Conservation (phyloP, 1,140 invertebrate genomes). For the Anastrepha obliqua region DNA sequence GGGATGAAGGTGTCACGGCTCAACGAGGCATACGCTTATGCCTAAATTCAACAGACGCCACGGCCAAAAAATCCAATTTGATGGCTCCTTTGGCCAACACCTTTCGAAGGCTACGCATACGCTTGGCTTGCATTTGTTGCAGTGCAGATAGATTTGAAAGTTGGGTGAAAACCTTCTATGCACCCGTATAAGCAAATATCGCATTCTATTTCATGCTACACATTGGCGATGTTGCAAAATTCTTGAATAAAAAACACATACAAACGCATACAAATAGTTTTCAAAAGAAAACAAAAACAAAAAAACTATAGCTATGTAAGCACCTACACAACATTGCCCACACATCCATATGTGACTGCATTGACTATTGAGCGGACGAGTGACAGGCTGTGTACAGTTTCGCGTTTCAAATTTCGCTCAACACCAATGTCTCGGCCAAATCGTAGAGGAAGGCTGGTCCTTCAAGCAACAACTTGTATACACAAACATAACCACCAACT, state of each 20-base stretch:
- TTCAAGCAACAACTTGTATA: constrained; percentile 40
- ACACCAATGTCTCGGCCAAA: constrained; percentile 17
- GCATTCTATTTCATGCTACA: neutral
- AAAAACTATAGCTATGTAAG: constrained; percentile 32
- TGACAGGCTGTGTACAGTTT: constrained; percentile 36
- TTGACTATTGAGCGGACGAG: neutral
- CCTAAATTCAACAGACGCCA: constrained; percentile 52
- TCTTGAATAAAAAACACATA: neutral
- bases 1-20: neutral
- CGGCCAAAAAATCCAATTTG: constrained; percentile 42
- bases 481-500: neutral
- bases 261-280: too few relatives aligned
- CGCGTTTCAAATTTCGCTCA: constrained; percentile 39
- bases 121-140: constrained; percentile 25
- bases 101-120: constrained; percentile 9
- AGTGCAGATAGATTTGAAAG: constrained; percentile 21
- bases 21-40: constrained; percentile 1
- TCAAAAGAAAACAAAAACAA: neutral
- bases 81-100: constrained; percentile 47
- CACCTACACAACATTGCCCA: neutral
- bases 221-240: constrained; percentile 32
- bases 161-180: neutral
- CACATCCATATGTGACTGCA: too few relatives aligned
- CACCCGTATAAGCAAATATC: neutral
- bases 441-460: constrained; percentile 33